Conservation (phyloP, 1,140 invertebrate species). For the Bombyx mori region ASM3026992v2 NC_085118.1:17239501-17240000, state of each 20-base stretch:
- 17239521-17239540: slow-evolving; percentile 40
- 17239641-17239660: not conserved
- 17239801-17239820: slow-evolving; percentile 72
- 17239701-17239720: too few species aligned
- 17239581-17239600: slow-evolving; percentile 72
- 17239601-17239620: slow-evolving; percentile 74
- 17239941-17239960: slow-evolving; percentile 40
- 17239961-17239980: not conserved
- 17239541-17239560: slow-evolving; percentile 45
- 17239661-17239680: too few species aligned
- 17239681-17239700: too few species aligned
- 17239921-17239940: slow-evolving; percentile 68
- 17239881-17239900: slow-evolving; percentile 68
- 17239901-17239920: slow-evolving; percentile 70
- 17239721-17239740: too few species aligned
- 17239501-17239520: slow-evolving; percentile 64
- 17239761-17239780: not conserved
- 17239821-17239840: slow-evolving; percentile 71
- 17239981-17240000: too few species aligned
- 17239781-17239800: slow-evolving; percentile 74
- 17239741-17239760: too few species aligned
- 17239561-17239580: slow-evolving; percentile 68
- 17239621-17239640: slow-evolving; percentile 74
- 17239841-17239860: slow-evolving; percentile 66
- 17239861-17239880: slow-evolving; percentile 68